Evolutionary conservation across 2,888 invertebrate species (phyloP).

Genomic region (Omphaloscelis lunosa): DNA sequence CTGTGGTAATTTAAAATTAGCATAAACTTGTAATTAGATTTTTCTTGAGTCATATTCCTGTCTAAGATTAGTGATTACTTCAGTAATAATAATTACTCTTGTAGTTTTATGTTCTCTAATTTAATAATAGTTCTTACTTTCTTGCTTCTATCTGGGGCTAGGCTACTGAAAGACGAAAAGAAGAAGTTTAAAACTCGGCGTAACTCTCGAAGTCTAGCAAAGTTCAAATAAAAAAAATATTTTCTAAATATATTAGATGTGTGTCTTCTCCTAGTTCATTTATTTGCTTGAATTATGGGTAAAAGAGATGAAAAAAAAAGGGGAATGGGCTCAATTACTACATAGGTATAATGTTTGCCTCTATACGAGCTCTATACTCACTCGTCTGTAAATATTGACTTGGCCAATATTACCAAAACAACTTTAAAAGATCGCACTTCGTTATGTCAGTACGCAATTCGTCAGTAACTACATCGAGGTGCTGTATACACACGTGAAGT

Average conservation of each 20-base stretch:
- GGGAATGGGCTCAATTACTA: neutral
- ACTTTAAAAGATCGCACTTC: conserved; percentile 30
- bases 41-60: conserved; percentile 3
- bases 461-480: neutral
- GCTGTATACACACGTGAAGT: conserved; percentile 11
- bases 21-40: conserved; percentile 30
- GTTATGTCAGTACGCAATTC: conserved; percentile 36
- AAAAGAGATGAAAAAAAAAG: too few relatives aligned
- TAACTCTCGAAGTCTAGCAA: too few relatives aligned
- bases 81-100: neutral
- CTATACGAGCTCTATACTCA: conserved; percentile 6
- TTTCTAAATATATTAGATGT: too few relatives aligned
- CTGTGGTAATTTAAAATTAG: conserved; percentile 51
- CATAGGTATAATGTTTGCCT: conserved; percentile 10
- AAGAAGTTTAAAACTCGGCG: too few relatives aligned
- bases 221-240: too few relatives aligned
- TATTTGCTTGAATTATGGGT: too few relatives aligned
- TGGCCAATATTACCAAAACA: conserved; percentile 27
- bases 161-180: too few relatives aligned
- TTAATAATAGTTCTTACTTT: neutral
- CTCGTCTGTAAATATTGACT: conserved; percentile 40
- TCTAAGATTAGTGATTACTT: neutral
- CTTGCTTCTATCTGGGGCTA: too few relatives aligned
- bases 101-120: neutral
- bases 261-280: too few relatives aligned